A percentile compares a stretch with the other conserved stretches of the same genome.
Evolutionary conservation across 2,888 invertebrate genomes (phyloP).

Genomic region (Pachliopta kotzebuea): DNA sequence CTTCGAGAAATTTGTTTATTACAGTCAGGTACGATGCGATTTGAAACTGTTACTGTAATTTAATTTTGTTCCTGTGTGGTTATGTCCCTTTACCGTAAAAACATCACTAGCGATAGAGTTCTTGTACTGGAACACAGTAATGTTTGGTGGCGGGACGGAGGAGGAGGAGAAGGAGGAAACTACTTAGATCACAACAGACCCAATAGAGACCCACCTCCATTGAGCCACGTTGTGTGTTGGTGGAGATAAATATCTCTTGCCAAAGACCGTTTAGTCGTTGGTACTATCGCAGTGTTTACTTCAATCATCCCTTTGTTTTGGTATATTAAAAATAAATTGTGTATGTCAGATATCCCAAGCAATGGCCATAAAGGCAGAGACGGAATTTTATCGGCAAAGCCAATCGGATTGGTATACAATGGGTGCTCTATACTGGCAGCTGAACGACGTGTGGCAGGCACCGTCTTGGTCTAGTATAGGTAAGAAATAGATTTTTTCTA

Average conservation of each 20-base stretch:
- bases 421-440: constrained; percentile 99
- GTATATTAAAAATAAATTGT: background rate
- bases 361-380: constrained; percentile 90
- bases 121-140: no score
- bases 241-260: no score
- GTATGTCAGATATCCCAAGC: constrained; percentile 90
- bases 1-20: constrained; percentile 87
- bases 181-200: no score
- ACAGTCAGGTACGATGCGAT: constrained; percentile 87
- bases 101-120: no score
- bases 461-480: constrained; percentile 97
- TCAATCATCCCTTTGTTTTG: no score
- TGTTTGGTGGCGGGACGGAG: no score
- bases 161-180: no score
- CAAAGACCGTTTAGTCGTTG: no score
- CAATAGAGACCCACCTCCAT: no score
- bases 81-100: no score
- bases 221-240: no score
- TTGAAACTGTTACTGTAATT: constrained; percentile 22
- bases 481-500: constrained; percentile 34
- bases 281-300: background rate
- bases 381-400: constrained; percentile 89
- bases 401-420: constrained; percentile 85
- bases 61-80: background rate
- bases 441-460: constrained; percentile 98